Percentiles rank a stretch among this genome's conserved stretches.
Evolutionary conservation across 2,797 vertebrate genomes (phyloP).

Genomic region (Xerus rutilus): DNA sequence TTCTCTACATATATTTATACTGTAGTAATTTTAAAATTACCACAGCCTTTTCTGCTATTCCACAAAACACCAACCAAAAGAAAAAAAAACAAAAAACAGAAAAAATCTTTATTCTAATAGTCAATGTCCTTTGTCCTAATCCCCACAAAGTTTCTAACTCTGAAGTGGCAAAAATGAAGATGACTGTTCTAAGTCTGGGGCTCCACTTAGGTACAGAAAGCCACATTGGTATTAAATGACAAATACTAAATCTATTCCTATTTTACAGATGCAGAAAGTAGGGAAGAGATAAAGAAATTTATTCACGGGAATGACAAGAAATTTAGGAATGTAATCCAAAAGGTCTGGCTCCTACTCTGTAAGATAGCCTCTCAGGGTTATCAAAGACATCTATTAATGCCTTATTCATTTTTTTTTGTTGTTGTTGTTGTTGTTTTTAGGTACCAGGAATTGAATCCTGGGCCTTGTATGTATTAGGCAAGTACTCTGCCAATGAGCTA

Average conservation of each 20-base stretch:
- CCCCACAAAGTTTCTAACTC: slow-evolving; percentile 27
- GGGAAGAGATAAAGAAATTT: slow-evolving; percentile 45
- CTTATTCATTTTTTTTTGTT: not conserved
- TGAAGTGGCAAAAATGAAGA: not conserved
- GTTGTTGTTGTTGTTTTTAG: too few relatives aligned
- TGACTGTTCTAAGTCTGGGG: not conserved
- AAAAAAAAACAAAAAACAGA: too few relatives aligned
- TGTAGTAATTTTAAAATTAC: not conserved
- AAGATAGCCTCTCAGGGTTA: slow-evolving; percentile 33
- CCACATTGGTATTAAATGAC: not conserved
- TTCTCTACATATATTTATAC: not conserved
- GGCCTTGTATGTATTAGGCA: too few relatives aligned
- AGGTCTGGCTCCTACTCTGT: slow-evolving; percentile 24
- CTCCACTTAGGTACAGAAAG: not conserved
- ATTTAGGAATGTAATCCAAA: slow-evolving; percentile 35
- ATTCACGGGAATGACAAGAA: slow-evolving; percentile 10
- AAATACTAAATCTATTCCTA: not conserved
- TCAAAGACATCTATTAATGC: not conserved
- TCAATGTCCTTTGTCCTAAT: not conserved
- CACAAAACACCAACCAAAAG: not conserved
- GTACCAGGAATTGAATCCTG: too few relatives aligned
- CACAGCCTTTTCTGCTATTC: not conserved
- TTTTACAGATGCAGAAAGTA: slow-evolving; percentile 45
- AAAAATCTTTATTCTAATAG: slow-evolving; percentile 5
- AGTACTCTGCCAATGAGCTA: too few relatives aligned